Evolutionary conservation across 2,888 invertebrate species (phyloP), one percentile per base, ranked within the genome.

Genomic region (Teleiodes luculella): DNA sequence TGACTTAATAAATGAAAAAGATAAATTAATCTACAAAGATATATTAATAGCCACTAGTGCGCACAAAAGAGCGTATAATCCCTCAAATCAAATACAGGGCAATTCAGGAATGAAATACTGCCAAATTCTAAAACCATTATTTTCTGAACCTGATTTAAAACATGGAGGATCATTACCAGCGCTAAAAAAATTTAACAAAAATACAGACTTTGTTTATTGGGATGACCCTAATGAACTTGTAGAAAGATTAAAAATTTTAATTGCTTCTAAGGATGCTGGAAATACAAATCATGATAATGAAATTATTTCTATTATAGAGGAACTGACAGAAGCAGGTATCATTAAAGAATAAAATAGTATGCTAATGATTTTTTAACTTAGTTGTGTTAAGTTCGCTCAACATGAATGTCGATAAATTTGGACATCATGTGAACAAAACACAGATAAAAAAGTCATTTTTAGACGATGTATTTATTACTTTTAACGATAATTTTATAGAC

Each of bases 251-350:
- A 61, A 59, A 58, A 16, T 60, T 33, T 52, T 63, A 35, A 53
- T 64, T 1, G 61, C 64, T 28, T 64, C 62, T 24, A 57, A 39
- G 51, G 53, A 55, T 54, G 65, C 66, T 35, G 63, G 63, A 2
- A 66, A 65, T 53, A 62, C 45, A 18, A 54, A 45, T 41, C 61
- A 57, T 52, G 59, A 63, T 54, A 62, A 59, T 55, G 74, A 80
- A 66, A 78, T 77, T 30, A 59, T 71, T 16, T 68, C 75, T n/a
- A 76, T 77, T 24, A 63, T 76, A 28, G 68, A 72, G 58, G 59
- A 56, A 33, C 46, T 60, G 18, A 41, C 31, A 30, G 60, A 67
- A 67, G 60, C 58, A 64, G 57, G 54, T 24, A 56, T 60, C 4
- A 55, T 62, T 2, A 55, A 54, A 31, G 24, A 53, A 53, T 56